These are phyloP conservation scores for Machaerirhynchus nigripectus DNA, from an alignment of 2,113 vertebrate species.

Conservation along the genomic window DNA sequence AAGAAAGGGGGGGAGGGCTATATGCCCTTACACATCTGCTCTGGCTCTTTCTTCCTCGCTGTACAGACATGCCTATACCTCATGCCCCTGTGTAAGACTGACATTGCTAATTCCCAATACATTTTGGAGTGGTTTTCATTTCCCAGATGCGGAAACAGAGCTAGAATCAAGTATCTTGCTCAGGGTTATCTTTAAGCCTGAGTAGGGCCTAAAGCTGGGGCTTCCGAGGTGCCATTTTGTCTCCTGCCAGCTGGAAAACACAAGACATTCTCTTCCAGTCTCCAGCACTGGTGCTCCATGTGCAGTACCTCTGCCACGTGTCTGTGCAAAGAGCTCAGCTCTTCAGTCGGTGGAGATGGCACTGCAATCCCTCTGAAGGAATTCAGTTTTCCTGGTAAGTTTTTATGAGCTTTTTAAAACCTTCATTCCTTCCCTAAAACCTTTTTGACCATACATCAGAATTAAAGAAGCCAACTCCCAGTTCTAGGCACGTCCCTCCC, in stretches of 20 bases:
- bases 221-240: neutral
- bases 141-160: neutral
- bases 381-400: neutral
- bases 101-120: neutral
- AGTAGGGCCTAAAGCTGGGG: neutral
- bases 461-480: neutral
- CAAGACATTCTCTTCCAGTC: neutral
- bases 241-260: neutral
- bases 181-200: neutral
- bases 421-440: neutral
- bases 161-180: neutral
- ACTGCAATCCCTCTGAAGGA: neutral
- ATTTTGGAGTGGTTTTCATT: neutral
- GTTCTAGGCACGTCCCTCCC: neutral
- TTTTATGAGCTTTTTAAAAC: neutral
- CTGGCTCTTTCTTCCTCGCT: neutral
- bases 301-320: accelerated
- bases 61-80: accelerated
- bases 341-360: neutral
- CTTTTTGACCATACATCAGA: neutral
- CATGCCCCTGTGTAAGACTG: neutral
- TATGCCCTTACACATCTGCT: neutral
- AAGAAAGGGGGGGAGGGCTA: accelerated
- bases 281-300: accelerated
- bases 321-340: neutral